Conservation (phyloP, 2,888 invertebrate genomes). For the Proisotoma minuta region DNA sequence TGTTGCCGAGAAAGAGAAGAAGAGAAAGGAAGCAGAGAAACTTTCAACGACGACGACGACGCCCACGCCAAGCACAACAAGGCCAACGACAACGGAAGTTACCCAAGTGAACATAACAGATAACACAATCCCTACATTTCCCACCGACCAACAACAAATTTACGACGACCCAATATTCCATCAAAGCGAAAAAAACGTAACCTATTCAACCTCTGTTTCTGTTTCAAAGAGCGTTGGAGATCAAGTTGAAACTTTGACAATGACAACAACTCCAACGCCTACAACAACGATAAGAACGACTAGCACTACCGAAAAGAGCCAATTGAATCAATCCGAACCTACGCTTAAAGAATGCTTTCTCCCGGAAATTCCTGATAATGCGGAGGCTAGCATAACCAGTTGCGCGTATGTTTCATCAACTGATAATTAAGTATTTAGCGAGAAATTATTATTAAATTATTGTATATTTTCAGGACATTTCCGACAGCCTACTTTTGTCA, state of each 20-base stretch:
- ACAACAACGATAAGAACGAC: background rate
- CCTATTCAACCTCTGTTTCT: background rate
- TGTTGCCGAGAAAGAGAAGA: constrained; percentile 12
- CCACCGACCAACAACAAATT: background rate
- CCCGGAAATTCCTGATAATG: constrained; percentile 43
- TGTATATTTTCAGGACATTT: constrained; percentile 14
- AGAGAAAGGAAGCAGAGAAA: background rate
- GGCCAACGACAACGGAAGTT: constrained; percentile 4
- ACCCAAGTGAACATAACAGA: background rate
- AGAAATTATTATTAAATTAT: background rate
- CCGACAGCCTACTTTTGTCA: constrained; percentile 33
- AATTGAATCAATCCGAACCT: background rate
- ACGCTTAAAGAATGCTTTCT: constrained; percentile 28
- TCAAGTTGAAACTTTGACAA: too few species aligned
- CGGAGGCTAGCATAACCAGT: constrained; percentile 39
- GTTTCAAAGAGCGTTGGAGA: background rate
- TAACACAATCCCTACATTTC: background rate
- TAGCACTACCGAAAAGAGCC: background rate
- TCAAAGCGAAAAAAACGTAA: background rate
- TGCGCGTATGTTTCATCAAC: constrained; percentile 31
- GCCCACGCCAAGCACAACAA: constrained; percentile 2
- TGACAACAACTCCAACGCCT: background rate
- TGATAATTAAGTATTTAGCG: background rate
- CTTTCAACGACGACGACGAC: constrained; percentile 5
- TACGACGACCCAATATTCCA: background rate